Conservation (phyloP, 2,888 invertebrate genomes). For the Spicauda simplicius region DNA sequence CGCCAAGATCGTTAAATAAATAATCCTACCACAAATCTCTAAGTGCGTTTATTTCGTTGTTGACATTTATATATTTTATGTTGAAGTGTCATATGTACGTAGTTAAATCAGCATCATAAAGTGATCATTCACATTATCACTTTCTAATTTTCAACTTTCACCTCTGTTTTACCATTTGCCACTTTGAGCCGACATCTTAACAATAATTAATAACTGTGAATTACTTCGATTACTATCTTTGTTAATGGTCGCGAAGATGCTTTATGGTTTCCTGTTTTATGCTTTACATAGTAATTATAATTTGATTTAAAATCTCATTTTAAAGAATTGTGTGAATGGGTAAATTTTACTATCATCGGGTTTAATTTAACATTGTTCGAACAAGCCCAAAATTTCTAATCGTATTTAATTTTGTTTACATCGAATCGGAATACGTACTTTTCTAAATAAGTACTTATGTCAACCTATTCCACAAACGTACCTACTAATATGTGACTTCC, state of each 20-base stretch:
- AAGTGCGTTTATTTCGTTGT: too few species aligned
- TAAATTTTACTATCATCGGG: neutral
- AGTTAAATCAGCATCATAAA: constrained; percentile 6
- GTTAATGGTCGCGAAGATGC: constrained; percentile 22
- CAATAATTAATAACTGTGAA: constrained; percentile 34
- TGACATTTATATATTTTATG: neutral
- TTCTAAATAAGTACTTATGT: too few species aligned
- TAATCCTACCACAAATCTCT: too few species aligned
- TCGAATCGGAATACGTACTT: neutral
- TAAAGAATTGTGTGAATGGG: neutral
- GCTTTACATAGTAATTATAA: constrained; percentile 5
- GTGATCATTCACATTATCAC: constrained; percentile 20
- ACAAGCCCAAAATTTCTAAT: too few species aligned
- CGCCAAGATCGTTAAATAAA: too few species aligned
- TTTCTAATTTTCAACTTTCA: constrained; percentile 33
- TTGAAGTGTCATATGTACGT: neutral
- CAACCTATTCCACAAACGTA: too few species aligned
- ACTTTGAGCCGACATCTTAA: constrained; percentile 26
- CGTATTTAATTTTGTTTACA: neutral
- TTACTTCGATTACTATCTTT: constrained; percentile 33
- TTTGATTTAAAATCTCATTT: neutral
- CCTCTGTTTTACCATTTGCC: constrained; percentile 26
- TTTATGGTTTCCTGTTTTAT: constrained; percentile 25
- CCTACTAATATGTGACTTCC: too few species aligned
- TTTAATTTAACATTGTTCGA: too few species aligned